phyloP scores from a whole-genome alignment of 2,113 vertebrate genomes.

The Ia io region DNA sequence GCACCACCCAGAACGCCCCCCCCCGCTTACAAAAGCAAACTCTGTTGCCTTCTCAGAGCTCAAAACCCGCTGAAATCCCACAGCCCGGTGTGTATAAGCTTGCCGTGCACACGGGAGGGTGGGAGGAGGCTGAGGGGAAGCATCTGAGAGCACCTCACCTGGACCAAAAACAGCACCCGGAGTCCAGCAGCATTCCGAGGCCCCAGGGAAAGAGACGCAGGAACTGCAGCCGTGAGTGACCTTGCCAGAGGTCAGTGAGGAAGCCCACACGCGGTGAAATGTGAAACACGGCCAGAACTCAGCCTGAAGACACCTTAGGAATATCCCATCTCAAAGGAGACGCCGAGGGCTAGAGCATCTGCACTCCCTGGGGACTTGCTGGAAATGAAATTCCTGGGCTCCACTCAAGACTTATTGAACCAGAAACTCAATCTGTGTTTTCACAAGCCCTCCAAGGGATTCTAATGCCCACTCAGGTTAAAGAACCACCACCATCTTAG shows the following conservation, averaged over 20 bases:
- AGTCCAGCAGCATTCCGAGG: background rate
- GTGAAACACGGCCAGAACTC: background rate
- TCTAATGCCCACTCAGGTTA: background rate
- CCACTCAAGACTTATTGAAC: background rate
- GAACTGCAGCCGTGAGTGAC: background rate
- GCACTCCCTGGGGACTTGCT: background rate
- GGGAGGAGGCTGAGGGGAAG: background rate
- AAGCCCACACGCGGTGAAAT: background rate
- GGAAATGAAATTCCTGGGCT: background rate
- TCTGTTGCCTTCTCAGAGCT: background rate
- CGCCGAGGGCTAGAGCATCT: background rate
- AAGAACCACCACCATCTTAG: background rate
- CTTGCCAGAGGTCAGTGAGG: background rate
- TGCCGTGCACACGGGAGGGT: background rate
- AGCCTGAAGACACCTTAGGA: background rate
- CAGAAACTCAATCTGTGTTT: background rate
- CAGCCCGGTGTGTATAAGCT: background rate
- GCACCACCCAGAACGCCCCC: background rate
- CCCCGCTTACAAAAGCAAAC: background rate
- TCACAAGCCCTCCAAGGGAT: background rate
- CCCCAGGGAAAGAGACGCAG: background rate
- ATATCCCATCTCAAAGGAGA: background rate
- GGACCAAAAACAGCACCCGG: background rate
- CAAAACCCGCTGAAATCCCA: background rate
- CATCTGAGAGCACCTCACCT: background rate